Evolutionary conservation across 2,888 invertebrate species (phyloP).

Genomic region (Diarsia mendica): DNA sequence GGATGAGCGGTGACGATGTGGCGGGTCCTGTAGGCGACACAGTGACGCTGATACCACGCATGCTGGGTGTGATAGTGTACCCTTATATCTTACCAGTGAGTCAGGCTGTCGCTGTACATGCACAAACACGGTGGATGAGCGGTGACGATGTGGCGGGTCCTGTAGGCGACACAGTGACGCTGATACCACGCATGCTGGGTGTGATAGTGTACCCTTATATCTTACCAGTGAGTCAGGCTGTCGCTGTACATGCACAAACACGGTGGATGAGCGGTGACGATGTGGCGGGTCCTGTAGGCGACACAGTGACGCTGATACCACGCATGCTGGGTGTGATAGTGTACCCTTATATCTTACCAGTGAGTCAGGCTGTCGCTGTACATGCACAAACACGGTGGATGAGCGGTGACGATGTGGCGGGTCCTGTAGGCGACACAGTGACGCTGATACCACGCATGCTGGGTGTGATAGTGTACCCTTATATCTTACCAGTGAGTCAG

Average conservation of each 20-base stretch:
- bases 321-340: constrained; percentile 98
- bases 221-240: constrained; percentile 83
- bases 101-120: constrained; percentile 76
- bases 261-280: constrained; percentile 63
- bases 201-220: constrained; percentile 91
- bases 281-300: constrained; percentile 94
- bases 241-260: constrained; percentile 64
- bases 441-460: constrained; percentile 98
- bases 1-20: constrained; percentile 64
- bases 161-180: constrained; percentile 97
- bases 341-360: constrained; percentile 70
- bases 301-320: constrained; percentile 97
- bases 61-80: constrained; percentile 96
- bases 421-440: constrained; percentile 96
- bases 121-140: constrained; percentile 61
- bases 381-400: constrained; percentile 61
- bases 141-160: constrained; percentile 89
- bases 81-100: constrained; percentile 75
- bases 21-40: constrained; percentile 96
- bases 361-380: constrained; percentile 79
- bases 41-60: constrained; percentile 98
- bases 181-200: constrained; percentile 99
- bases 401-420: constrained; percentile 83
- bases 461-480: constrained; percentile 94
- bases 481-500: constrained; percentile 81